Base-by-base conservation (phyloP, 1,140 invertebrate genomes). In the Euborellia annulipes region DNA sequence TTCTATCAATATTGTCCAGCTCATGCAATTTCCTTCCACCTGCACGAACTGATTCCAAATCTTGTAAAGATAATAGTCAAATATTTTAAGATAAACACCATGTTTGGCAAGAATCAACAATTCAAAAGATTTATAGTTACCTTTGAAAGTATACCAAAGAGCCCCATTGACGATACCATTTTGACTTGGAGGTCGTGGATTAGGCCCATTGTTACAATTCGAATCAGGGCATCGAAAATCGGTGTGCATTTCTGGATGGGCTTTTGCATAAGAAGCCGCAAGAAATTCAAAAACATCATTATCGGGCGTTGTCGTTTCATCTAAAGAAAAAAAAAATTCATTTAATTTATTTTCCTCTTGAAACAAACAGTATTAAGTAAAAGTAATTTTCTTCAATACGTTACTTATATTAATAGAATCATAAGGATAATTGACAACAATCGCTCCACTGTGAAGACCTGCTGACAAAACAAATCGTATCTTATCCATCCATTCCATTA, bases 271-370 rank as follows among this genome's bases (percentile, higher is more conserved):
- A 2, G 68, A 57, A 43, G 65, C 63, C 2, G 79, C 71, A 21
- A 83, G 55, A 54, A 77, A 67, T 27, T 62, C 63, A 54, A 83
- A 81, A 2, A 76, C 65, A 50, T 73, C 73, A 54, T 83, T 70
- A 56, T 83, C 80, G 1, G 76, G 72, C 40, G 72, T 71, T 47
- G 70, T 56, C 23, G 71, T n/a, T n/a, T n/a, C n/a, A n/a, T n/a
- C n/a, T n/a, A n/a, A n/a, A n/a, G n/a, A n/a, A n/a, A n/a, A n/a
- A n/a, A n/a, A n/a, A n/a, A n/a, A n/a, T n/a, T n/a, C n/a, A n/a
- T n/a, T n/a, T n/a, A n/a, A n/a, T n/a, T n/a, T n/a, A n/a, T n/a
- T n/a, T n/a, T n/a, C n/a, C n/a, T n/a, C n/a, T n/a, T n/a, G n/a
- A n/a, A n/a, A n/a, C n/a, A n/a, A n/a, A n/a, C n/a, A n/a, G n/a